Base-by-base conservation (phyloP, 1,140 invertebrate species). In the Drosophila tropicalis region DNA sequence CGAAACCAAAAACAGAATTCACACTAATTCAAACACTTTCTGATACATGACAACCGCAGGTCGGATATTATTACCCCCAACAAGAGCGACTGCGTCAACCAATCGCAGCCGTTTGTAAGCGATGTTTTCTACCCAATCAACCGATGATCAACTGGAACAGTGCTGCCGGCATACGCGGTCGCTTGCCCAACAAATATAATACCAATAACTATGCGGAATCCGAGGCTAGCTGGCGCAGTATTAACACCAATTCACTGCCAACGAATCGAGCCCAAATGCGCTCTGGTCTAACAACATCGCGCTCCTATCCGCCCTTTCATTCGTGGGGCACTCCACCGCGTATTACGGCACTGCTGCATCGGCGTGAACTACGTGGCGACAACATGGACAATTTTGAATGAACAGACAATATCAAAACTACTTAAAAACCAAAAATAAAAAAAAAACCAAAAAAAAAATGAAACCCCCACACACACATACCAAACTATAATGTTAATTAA, bases 21-120 rank as follows among this genome's bases (percentile, higher is more conserved):
- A 41, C 25, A 25, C 73, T 76, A 79, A 79, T 79, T 25, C 9
- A 66, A 10, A 13, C 10, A 39, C 12, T 13, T 12, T 12, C 4
- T 13, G 10, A 13, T 47, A 15, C 36, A 29, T 61, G 19, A 60
- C 54, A 56, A 62, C 67, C 56, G 55, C 74, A 92, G 92, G 91
- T 90, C 91, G 91, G 84, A 83, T 91, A 90, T 70, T 92, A 79
- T 70, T 92, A 79, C 91, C 91, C 80, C 91, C 91, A 79, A 92
- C 91, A 84, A 81, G 91, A 92, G 91, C 91, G 87, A 91, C 91
- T 90, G 89, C 91, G 79, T 90, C 91, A 92, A 91, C 91, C 87
- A 79, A 91, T 79, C 91, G 91, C 87, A 84, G 91, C 82, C 91
- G 91, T 79, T 92, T 92, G 91, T 92, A 92, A 91, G 77, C 87